Conservation (phyloP, 2,113 vertebrate species). For the Mola mola region DNA sequence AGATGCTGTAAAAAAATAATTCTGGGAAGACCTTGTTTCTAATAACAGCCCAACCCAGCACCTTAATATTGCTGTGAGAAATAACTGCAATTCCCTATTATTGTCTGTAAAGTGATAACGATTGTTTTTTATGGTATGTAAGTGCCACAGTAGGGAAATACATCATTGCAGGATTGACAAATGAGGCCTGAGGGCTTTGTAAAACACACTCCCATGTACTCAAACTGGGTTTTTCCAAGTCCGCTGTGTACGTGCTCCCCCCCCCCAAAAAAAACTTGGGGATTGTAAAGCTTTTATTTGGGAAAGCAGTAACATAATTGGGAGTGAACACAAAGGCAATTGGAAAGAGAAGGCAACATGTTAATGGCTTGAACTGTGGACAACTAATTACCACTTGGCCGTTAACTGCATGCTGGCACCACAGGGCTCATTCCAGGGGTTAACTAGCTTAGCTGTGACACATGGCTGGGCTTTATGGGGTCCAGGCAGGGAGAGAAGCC, state of each 20-base stretch:
- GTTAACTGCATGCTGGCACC: slow-evolving; percentile 67
- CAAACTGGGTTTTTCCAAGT: slow-evolving; percentile 22
- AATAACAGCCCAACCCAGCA: slow-evolving; percentile 13
- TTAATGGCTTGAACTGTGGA: slow-evolving; percentile 74
- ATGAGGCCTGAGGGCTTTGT: slow-evolving; percentile 58
- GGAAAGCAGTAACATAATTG: slow-evolving; percentile 62
- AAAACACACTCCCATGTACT: slow-evolving; percentile 40
- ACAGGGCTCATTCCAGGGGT: slow-evolving; percentile 72
- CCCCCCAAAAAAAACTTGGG: slow-evolving; percentile 1
- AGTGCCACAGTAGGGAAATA: slow-evolving; percentile 34
- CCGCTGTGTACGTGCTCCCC: slow-evolving; percentile 10
- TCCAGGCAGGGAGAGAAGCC: slow-evolving; percentile 88
- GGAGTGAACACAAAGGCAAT: slow-evolving; percentile 62
- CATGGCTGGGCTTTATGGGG: slow-evolving; percentile 96
- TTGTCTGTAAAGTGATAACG: slow-evolving; percentile 48
- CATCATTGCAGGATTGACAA: slow-evolving; percentile 51
- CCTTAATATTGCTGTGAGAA: slow-evolving; percentile 44
- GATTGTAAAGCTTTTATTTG: slow-evolving; percentile 70
- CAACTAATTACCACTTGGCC: slow-evolving; percentile 72
- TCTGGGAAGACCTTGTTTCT: slow-evolving; percentile 31
- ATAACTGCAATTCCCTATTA: slow-evolving; percentile 51
- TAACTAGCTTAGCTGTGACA: slow-evolving; percentile 87
- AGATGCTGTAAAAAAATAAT: slow-evolving; percentile 47
- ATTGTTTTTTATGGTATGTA: slow-evolving; percentile 40
- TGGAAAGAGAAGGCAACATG: slow-evolving; percentile 31